Evolutionary conservation across 2,888 invertebrate species (phyloP).

Genomic region (Entomobrya multifasciata): DNA sequence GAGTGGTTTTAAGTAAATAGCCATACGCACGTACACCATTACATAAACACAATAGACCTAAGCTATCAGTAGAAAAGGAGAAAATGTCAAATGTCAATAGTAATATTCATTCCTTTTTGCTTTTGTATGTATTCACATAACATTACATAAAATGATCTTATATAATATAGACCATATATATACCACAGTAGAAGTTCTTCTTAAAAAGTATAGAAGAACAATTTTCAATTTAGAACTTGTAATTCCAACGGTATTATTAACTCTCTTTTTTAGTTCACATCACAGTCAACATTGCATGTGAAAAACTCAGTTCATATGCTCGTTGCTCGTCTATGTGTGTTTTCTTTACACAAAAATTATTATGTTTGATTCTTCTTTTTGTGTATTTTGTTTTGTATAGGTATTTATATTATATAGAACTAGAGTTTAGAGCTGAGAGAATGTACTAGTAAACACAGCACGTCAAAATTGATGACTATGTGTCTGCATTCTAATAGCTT

Average conservation of each 20-base stretch:
- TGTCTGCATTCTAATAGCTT: neutral
- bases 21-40: neutral
- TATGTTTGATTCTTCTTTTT: too few relatives aligned
- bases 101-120: neutral
- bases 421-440: too few relatives aligned
- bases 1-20: neutral
- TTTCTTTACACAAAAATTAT: too few relatives aligned
- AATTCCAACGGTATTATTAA: neutral
- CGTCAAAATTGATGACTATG: neutral
- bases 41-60: neutral
- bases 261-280: neutral
- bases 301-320: too few relatives aligned
- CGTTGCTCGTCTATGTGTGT: too few relatives aligned
- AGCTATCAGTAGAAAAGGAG: neutral
- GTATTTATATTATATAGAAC: neutral
- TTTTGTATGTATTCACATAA: neutral
- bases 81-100: slow-evolving; percentile 36
- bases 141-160: neutral
- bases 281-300: too few relatives aligned
- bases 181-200: neutral
- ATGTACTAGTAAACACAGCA: too few relatives aligned
- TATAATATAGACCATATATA: neutral
- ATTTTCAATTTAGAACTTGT: slow-evolving; percentile 7
- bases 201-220: neutral
- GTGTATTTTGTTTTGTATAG: neutral